A percentile compares a stretch with the other conserved stretches of the same genome.
Conservation (phyloP, 1,140 invertebrate species). For the Anastrepha ludens region DNA sequence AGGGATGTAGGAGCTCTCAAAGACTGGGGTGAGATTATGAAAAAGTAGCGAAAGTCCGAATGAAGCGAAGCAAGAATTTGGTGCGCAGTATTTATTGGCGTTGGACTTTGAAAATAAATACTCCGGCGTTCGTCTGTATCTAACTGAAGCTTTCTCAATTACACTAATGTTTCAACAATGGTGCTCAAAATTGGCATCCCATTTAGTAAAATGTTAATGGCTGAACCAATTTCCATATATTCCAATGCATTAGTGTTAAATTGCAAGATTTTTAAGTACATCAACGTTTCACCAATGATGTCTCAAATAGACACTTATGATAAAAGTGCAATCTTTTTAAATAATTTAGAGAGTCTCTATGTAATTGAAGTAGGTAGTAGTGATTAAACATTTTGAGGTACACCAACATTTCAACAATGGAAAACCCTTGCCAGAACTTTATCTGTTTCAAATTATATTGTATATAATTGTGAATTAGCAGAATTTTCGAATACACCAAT, state of each 20-base stretch:
- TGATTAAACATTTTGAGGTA: background rate
- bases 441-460: background rate
- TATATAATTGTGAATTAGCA: background rate
- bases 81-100: too few species aligned
- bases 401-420: background rate
- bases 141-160: background rate
- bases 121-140: too few species aligned
- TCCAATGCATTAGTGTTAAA: background rate
- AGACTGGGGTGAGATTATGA: background rate
- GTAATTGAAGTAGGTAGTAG: background rate
- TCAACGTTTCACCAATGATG: conserved; percentile 4
- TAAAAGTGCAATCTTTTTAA: background rate
- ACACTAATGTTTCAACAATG: background rate
- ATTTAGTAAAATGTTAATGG: background rate
- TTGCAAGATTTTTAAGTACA: background rate
- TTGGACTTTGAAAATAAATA: too few species aligned
- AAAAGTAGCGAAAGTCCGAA: background rate
- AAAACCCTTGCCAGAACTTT: too few species aligned
- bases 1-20: background rate
- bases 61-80: background rate
- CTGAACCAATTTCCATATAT: background rate
- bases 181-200: background rate
- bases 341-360: background rate
- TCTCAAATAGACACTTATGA: background rate
- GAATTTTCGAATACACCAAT: background rate